Evolutionary conservation across 2,888 invertebrate genomes (phyloP).

Genomic region (Cryptosula pallasiana): DNA sequence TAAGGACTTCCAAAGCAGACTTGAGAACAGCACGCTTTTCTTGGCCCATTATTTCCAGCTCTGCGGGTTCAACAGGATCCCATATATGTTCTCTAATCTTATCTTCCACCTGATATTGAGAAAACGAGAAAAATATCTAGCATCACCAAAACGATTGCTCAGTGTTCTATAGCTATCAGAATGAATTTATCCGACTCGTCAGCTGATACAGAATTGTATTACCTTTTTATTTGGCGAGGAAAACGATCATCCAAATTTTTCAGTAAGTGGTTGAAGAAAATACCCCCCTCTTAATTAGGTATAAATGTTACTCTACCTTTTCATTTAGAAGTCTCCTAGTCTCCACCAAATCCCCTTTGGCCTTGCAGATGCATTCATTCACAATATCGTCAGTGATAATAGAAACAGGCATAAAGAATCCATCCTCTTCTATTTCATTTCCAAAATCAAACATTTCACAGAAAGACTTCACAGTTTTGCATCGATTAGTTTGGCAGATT

Average conservation of each 20-base stretch:
- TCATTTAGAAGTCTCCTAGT: not conserved
- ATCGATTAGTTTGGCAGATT: not conserved
- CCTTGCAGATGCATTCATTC: not conserved
- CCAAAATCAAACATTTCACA: not conserved
- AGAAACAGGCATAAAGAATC: not conserved
- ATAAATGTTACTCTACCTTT: not conserved
- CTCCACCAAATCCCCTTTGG: not conserved
- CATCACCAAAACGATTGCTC: too few species aligned
- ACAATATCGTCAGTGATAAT: not conserved
- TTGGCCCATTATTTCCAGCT: not conserved
- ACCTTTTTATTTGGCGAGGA: too few species aligned
- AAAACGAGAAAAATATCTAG: too few species aligned
- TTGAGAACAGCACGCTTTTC: not conserved
- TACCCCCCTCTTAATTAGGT: too few species aligned
- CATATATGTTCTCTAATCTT: conserved; percentile 4
- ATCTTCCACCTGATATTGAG: conserved; percentile 6
- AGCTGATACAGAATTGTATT: too few species aligned
- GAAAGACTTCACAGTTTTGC: not conserved
- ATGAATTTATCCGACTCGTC: too few species aligned
- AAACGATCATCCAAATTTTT: too few species aligned
- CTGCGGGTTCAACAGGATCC: not conserved
- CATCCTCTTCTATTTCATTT: not conserved
- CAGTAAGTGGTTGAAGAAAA: too few species aligned
- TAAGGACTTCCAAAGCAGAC: not conserved
- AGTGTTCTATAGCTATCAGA: too few species aligned